Base-by-base conservation (phyloP, 2,888 invertebrate genomes). In the Ectobius pallidus region DNA sequence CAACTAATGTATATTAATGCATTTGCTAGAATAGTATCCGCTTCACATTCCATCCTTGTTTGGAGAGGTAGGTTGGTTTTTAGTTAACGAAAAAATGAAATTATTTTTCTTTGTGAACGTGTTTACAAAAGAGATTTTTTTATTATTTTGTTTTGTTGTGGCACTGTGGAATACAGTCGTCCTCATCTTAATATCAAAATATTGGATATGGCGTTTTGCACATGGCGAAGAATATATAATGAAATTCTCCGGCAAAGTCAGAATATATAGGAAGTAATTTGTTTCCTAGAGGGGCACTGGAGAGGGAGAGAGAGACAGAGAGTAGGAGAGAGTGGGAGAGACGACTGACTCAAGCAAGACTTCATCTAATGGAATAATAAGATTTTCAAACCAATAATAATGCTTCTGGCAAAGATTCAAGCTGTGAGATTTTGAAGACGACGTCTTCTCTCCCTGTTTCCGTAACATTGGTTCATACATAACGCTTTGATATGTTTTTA, bases 281-380 rank as follows among this genome's bases (percentile, higher is more conserved):
- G 65, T 65, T 65, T 65, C 44, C 18, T 27, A n/a, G 65, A 42
- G 18, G 42, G 22, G 22, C 18, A 32, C 20, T 20, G 18, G 18
- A 20, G 27, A 25, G 55, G 9, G 55, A 55, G 27, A 25, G 25
- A 25, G 22, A 25, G 30, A 32, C 14, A 11, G 39, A 63, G 42
- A 63, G 42, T 18, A 14, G 32, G n/a, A n/a, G n/a, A n/a, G 55
- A 22, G 6, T 14, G 0, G 55, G 55, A 55, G 25, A 25, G 55
- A 9, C 16, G 25, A 22, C 44, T 65, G 63, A 63, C 39, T 63
- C 18, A 20, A 42, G 22, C 46, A 44, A 44, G 44, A 65, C 65
- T 65, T 30, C 46, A 65, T 63, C 63, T 63, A 63, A 63, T 63
- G 63, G 63, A 63, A 63, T 65, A 65, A 65, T 65, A 46, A 65